These are phyloP conservation scores for Micromys minutus DNA, from an alignment of 2,113 vertebrate species.

Conservation along the genomic window DNA sequence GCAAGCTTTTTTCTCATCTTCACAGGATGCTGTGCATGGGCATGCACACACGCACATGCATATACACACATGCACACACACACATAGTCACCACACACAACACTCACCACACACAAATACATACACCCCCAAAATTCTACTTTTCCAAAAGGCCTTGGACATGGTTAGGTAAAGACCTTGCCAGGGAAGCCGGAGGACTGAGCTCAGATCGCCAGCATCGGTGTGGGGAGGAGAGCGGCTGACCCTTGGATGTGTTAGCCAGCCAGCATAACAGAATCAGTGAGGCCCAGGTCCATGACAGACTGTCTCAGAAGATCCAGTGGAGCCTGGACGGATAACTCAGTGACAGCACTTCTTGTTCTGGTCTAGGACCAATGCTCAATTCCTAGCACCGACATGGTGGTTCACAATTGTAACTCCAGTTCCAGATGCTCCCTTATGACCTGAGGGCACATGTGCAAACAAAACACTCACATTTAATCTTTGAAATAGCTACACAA, in stretches of 20 bases:
- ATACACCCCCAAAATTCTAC: neutral
- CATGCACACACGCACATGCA: too few species aligned
- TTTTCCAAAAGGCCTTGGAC: neutral
- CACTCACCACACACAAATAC: neutral
- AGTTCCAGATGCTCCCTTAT: neutral
- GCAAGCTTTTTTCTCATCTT: neutral
- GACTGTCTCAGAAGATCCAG: neutral
- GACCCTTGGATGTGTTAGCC: neutral
- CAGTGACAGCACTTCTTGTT: neutral
- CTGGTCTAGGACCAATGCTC: neutral
- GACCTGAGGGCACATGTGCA: neutral
- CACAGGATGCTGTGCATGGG: neutral
- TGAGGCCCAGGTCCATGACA: neutral
- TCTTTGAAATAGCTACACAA: neutral
- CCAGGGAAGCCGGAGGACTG: neutral
- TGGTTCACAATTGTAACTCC: neutral
- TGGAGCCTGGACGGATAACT: neutral
- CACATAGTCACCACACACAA: neutral
- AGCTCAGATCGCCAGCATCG: neutral
- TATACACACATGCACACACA: neutral
- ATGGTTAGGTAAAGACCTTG: neutral
- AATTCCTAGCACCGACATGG: neutral
- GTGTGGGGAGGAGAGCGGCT: neutral
- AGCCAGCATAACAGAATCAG: neutral
- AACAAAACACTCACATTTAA: neutral